These are phyloP conservation scores for Chondrilla cf. caribensis DNA, from an alignment of 37 sponge, comb jelly and placozoan genomes.

Conservation along the genomic window DNA sequence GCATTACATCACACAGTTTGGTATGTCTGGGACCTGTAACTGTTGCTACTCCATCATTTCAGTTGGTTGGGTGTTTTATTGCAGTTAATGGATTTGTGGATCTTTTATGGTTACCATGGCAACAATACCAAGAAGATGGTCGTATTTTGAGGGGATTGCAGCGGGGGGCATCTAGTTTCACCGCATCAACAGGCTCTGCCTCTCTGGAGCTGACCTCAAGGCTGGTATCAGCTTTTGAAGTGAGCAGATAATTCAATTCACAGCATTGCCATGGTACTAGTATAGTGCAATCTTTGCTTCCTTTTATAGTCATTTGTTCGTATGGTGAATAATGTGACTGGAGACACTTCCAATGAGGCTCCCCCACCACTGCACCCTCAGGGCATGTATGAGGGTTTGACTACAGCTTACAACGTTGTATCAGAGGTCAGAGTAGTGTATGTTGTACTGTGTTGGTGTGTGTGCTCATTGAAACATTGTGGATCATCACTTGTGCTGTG, in stretches of 20 bases:
- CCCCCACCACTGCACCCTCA: slow-evolving; percentile 41
- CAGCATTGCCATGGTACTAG: not conserved
- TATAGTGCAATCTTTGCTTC: not conserved
- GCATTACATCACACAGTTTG: slow-evolving; percentile 84
- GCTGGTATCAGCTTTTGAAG: slow-evolving; percentile 75
- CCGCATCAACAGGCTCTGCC: slow-evolving; percentile 85
- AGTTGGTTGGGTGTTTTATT: not conserved
- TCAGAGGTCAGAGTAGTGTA: slow-evolving; percentile 59
- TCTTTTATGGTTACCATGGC: slow-evolving; percentile 87
- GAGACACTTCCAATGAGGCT: not conserved
- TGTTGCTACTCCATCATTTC: not conserved
- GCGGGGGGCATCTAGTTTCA: slow-evolving; percentile 85
- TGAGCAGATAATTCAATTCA: slow-evolving; percentile 13
- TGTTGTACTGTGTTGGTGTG: too few species aligned
- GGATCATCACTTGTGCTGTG: not conserved
- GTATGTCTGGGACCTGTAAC: too few species aligned
- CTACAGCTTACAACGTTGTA: slow-evolving; percentile 83
- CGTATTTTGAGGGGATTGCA: slow-evolving; percentile 89
- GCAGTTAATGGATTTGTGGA: slow-evolving; percentile 87
- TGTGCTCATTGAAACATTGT: not conserved
- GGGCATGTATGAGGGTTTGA: slow-evolving; percentile 84
- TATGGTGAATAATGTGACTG: slow-evolving; percentile 1
- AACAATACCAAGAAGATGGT: slow-evolving; percentile 97
- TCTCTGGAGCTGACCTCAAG: slow-evolving; percentile 81
- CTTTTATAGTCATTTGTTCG: slow-evolving; percentile 6